These are phyloP conservation scores for Indicator indicator DNA, from an alignment of 2,113 vertebrate species.

Conservation along the genomic window DNA sequence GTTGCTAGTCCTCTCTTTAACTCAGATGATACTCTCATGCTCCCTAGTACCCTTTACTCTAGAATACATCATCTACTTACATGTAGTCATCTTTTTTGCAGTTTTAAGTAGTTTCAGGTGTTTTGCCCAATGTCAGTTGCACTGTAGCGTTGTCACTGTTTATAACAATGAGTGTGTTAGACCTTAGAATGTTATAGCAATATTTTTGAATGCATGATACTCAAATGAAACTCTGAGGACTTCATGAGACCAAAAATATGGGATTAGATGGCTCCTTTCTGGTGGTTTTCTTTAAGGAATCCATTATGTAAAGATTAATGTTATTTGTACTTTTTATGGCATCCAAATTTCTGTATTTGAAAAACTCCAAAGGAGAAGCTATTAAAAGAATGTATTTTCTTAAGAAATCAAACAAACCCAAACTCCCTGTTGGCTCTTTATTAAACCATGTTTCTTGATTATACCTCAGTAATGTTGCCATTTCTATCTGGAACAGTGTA, in stretches of 20 bases:
- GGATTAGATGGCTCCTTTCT: background rate
- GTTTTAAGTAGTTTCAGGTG: background rate
- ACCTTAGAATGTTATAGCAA: background rate
- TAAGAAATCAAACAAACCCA: background rate
- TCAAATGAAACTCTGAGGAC: background rate
- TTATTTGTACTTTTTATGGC: background rate
- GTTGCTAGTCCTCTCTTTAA: background rate
- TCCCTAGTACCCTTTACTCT: background rate
- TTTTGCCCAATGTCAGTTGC: background rate
- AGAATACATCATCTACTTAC: background rate
- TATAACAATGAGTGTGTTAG: background rate
- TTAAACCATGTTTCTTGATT: slow-evolving; percentile 20
- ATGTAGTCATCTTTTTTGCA: background rate
- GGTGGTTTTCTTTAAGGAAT: background rate
- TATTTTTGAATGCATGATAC: background rate
- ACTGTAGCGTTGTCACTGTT: background rate
- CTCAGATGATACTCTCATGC: background rate
- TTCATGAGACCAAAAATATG: background rate
- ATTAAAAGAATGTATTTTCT: background rate
- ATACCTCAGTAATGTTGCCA: background rate
- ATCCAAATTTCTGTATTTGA: background rate
- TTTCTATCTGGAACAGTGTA: background rate
- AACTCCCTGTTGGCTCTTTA: background rate
- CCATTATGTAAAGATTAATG: background rate
- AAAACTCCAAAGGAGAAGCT: background rate